phyloP scores from a whole-genome alignment of 37 sponge, comb jelly and placozoan genomes.

The Amphimedon queenslandica region DNA sequence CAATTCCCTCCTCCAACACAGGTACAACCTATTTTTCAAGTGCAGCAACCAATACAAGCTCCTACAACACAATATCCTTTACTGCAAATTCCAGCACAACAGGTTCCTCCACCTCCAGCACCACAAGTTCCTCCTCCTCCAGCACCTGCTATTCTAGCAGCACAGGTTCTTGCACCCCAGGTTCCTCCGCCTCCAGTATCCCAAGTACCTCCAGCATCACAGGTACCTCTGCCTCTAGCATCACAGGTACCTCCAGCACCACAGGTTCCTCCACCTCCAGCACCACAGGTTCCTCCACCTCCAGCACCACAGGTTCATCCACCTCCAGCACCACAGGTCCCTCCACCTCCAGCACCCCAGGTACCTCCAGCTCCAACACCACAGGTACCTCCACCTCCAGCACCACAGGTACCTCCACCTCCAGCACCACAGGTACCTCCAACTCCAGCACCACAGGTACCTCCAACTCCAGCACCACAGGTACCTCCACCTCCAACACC shows the following conservation, averaged over 20 bases:
- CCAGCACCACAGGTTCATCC: slow-evolving; percentile 48
- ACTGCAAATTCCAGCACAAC: not conserved
- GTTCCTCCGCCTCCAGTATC: not conserved
- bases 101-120: not conserved
- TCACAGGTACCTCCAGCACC: not conserved
- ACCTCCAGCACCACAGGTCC: slow-evolving; percentile 30
- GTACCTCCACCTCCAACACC: not conserved
- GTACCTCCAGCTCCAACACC: slow-evolving; percentile 21
- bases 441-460: slow-evolving; percentile 43
- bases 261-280: not conserved
- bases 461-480: slow-evolving; percentile 36
- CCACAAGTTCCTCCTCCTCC: slow-evolving; percentile 25
- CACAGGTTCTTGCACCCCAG: slow-evolving; percentile 20
- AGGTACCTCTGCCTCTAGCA: not conserved
- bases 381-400: slow-evolving; percentile 5
- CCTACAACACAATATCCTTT: not conserved
- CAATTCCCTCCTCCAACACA: not conserved
- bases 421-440: slow-evolving; percentile 18
- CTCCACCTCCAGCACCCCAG: not conserved
- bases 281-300: slow-evolving; percentile 15
- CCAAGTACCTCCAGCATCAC: not conserved
- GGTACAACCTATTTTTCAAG: not conserved
- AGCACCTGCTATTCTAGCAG: slow-evolving; percentile 3
- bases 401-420: slow-evolving; percentile 2
- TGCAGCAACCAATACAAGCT: not conserved